Conservation (phyloP, 2,113 vertebrate genomes). For the Xiphophorus maculatus region DNA sequence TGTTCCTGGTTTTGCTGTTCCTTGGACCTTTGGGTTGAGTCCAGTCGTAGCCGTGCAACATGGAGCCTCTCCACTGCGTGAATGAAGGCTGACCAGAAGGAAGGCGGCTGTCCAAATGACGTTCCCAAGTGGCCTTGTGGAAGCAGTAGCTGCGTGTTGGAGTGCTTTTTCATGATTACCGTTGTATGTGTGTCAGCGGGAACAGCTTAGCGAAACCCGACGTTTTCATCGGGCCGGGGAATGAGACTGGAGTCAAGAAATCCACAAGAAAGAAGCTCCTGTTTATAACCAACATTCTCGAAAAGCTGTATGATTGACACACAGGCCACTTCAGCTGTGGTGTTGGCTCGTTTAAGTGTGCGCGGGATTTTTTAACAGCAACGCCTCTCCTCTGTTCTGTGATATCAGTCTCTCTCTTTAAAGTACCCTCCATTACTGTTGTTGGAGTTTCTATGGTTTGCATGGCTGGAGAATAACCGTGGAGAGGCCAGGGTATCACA, state of each 20-base stretch:
- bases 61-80: constrained; percentile 66
- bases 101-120: constrained; percentile 73
- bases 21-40: constrained; percentile 20
- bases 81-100: constrained; percentile 76
- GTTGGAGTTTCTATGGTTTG: constrained; percentile 87
- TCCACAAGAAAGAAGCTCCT: constrained; percentile 33
- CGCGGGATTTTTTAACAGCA: constrained; percentile 49
- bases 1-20: neutral
- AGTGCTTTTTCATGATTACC: constrained; percentile 66
- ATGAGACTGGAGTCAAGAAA: constrained; percentile 58
- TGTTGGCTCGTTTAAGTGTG: constrained; percentile 46
- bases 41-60: constrained; percentile 57
- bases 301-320: constrained; percentile 36
- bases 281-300: constrained; percentile 37
- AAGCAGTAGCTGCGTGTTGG: constrained; percentile 72
- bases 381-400: constrained; percentile 63
- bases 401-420: constrained; percentile 49
- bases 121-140: constrained; percentile 74
- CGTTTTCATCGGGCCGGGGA: constrained; percentile 56
- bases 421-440: constrained; percentile 68
- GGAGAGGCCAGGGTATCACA: constrained; percentile 99
- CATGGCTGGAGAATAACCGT: constrained; percentile 96
- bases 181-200: constrained; percentile 61
- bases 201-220: constrained; percentile 68
- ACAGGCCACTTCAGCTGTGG: constrained; percentile 28